Evolutionary conservation across 1,140 invertebrate genomes (phyloP), one percentile per base, ranked within the genome.

Genomic region (Camponotus vicinus): DNA sequence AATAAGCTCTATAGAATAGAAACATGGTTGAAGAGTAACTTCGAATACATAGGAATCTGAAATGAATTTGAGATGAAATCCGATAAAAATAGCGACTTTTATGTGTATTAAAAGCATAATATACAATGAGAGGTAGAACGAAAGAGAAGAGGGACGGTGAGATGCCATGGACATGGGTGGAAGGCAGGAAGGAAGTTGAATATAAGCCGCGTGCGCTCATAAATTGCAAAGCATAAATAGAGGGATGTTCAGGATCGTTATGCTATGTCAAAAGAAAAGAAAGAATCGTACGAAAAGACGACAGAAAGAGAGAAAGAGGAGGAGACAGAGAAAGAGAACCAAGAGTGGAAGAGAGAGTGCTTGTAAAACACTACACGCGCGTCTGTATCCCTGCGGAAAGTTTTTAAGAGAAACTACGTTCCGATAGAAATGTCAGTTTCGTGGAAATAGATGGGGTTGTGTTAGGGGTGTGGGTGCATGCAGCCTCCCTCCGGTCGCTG

Each of bases 361-460:
- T 83, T 83, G 79, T 83, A 83, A 87, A 76, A 77, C 70, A 80
- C 76, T 83, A 83, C 78, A 63, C 37, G 55, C 40, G 37, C 45
- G 45, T 27, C 32, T 45, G 63, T 79, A 88, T 79, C 76, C 86
- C 77, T n/a, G 37, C 66, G 21, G 57, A 85, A 89, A 89, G 87
- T 91, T 91, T 90, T 91, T 88, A 88, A 86, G 70, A 90, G 87
- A 73, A 91, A 85, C 87, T 86, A 88, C 90, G 78, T 80, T 45
- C 55, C 89, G 89, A 91, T 90, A 91, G 87, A 91, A 87, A 91
- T 70, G 90, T 91, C 89, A 91, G 85, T 91, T 83, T 59, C 55
- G 82, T 42, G 90, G 55, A 89, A 91, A 89, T 87, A 78, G 90
- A 91, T 87, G 90, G 80, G 80, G 55, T 79, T 78, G 32, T 6